A percentile compares a stretch with the other conserved stretches of the same genome.
Conservation (phyloP, 2,797 vertebrate species). For the Champsocephalus gunnari region DNA sequence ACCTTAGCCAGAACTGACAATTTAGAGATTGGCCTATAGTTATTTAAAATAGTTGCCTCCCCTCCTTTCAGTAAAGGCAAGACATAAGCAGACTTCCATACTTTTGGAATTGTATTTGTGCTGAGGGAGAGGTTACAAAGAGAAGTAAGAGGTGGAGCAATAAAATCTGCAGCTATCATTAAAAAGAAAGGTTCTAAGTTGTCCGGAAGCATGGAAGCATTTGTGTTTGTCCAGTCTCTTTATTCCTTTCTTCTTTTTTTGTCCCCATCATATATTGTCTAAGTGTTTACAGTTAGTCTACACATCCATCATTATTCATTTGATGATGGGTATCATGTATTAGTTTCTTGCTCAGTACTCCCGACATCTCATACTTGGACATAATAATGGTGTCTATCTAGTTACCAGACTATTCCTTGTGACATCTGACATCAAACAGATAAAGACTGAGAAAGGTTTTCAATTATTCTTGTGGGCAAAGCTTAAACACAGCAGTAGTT, state of each 20-base stretch:
- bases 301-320: not conserved
- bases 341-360: not conserved
- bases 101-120: too few relatives aligned
- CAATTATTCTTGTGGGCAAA: constrained; percentile 22
- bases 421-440: constrained; percentile 31
- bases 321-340: not conserved
- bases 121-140: too few relatives aligned
- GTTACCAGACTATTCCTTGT: constrained; percentile 4
- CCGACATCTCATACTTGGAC: not conserved
- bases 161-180: too few relatives aligned
- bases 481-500: constrained; percentile 34
- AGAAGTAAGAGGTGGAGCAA: too few relatives aligned
- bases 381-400: constrained; percentile 24
- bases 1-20: too few relatives aligned
- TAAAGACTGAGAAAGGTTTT: constrained; percentile 19
- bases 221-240: not conserved
- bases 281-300: not conserved
- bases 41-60: too few relatives aligned
- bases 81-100: too few relatives aligned
- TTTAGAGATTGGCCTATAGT: too few relatives aligned
- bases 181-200: too few relatives aligned
- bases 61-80: too few relatives aligned
- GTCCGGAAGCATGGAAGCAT: not conserved
- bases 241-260: not conserved
- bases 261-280: not conserved